Evolutionary conservation across 2,113 vertebrate genomes (phyloP).

Genomic region (Triplophysa rosa): DNA sequence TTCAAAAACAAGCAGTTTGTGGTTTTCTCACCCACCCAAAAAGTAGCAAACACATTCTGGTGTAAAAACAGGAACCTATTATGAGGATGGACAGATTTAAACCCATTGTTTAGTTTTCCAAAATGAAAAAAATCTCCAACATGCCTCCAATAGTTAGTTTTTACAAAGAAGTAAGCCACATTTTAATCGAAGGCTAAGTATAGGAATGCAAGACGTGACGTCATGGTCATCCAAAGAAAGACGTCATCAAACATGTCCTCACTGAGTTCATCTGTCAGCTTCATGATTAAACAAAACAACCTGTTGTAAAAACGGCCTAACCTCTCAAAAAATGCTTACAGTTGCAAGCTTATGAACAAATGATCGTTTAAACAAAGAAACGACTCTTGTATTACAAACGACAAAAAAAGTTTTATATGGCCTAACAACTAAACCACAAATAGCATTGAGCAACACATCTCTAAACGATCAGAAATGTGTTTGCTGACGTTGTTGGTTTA

Average conservation of each 20-base stretch:
- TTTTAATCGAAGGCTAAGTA: not conserved
- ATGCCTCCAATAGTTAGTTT: not conserved
- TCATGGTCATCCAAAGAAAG: not conserved
- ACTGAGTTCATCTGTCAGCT: not conserved
- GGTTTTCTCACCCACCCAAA: not conserved
- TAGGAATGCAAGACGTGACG: not conserved
- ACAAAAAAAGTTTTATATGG: constrained; percentile 17
- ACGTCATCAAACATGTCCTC: not conserved
- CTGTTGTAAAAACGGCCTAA: not conserved
- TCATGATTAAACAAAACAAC: not conserved
- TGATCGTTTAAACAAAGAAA: not conserved
- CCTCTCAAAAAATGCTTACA: not conserved
- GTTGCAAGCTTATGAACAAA: not conserved
- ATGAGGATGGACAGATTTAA: not conserved
- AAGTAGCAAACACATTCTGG: not conserved
- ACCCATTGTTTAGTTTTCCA: too few relatives aligned
- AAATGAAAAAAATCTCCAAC: not conserved
- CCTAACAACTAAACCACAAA: not conserved
- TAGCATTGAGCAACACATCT: constrained; percentile 1
- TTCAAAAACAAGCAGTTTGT: not conserved
- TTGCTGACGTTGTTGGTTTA: not conserved
- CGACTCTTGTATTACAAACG: constrained; percentile 5
- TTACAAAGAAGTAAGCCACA: not conserved
- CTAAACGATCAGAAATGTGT: not conserved
- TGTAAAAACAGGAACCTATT: constrained; percentile 3